Percentiles rank a stretch among this genome's conserved stretches.
Evolutionary conservation across 2,888 invertebrate genomes (phyloP).

Genomic region (Lordiphosa fenestrarum): DNA sequence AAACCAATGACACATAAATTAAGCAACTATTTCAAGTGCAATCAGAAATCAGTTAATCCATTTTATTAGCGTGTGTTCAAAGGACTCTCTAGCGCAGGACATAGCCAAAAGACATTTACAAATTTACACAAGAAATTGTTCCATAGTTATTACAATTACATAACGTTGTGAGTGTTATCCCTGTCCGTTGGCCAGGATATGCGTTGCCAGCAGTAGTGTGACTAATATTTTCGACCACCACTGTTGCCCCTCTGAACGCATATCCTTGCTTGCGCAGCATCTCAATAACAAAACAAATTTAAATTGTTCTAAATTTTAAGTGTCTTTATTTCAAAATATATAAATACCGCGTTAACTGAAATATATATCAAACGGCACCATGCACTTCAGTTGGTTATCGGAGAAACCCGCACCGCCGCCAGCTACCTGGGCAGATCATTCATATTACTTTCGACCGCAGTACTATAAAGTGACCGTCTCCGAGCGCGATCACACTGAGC

Average conservation of each 20-base stretch:
- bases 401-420: conserved; percentile 79
- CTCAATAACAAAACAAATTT: conserved; percentile 35
- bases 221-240: conserved; percentile 1
- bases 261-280: conserved; percentile 48
- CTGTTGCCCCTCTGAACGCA: conserved; percentile 11
- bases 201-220: conserved; percentile 2
- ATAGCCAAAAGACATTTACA: conserved; percentile 16
- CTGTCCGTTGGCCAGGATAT: conserved; percentile 50
- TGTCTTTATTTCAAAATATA: conserved; percentile 78
- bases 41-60: conserved; percentile 19
- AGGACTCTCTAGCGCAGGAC: conserved; percentile 27
- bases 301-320: conserved; percentile 78
- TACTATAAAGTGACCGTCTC: conserved; percentile 80
- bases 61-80: conserved; percentile 14
- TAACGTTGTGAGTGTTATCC: conserved; percentile 24
- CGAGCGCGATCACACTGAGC: conserved; percentile 80
- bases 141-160: conserved; percentile 20
- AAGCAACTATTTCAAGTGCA: conserved; percentile 30
- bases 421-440: conserved; percentile 82
- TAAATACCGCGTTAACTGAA: conserved; percentile 24
- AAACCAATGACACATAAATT: conserved; percentile 40
- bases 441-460: conserved; percentile 79
- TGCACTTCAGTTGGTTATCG: conserved; percentile 79
- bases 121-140: conserved; percentile 7
- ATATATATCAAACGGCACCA: conserved; percentile 48